Base-by-base conservation (phyloP, 2,113 vertebrate species). In the Alligator sinensis region DNA sequence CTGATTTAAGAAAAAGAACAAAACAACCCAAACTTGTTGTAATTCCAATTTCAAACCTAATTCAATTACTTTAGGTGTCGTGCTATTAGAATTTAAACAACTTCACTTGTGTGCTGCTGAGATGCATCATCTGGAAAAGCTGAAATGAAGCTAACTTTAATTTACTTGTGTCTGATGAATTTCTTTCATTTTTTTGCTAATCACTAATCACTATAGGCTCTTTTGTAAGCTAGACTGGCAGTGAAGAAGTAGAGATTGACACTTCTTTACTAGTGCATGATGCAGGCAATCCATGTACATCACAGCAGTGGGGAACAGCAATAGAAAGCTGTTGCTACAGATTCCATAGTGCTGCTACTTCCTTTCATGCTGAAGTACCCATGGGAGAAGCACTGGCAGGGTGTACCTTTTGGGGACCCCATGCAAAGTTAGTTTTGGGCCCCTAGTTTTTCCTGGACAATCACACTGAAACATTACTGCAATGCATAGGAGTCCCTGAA, bases 1-100 rank as follows among this genome's bases (percentile, higher is more conserved):
- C 61, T 54, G 70, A 70, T 76, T 92, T 92, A 89, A 89, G 85
- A 62, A 82, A 66, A 80, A 9, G 66, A 30, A 47, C 21, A 38
- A 74, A 47, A 74, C 34, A 47, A 47, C 14, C 74, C 87, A 60
- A 22, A 74, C 63, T 90, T 82, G 59, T 55, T 75, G 80, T 75
- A 90, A 66, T 38, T 91, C 68, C 94, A 84, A 54, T 92, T 92
- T n/a, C 47, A 93, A 72, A 95, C 62, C 94, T 92, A 92, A 95
- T 93, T 95, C 75, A 21, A 79, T 87, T 88, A 85, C 84, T 76
- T 59, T n/a, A 82, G 91, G 93, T 77, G 78, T 78, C 80, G 75
- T 58, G 82, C 88, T 82, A 84, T 82, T 90, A 92, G 90, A 91
- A 84, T 87, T 81, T 92, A 79, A 93, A 79, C 28, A 86, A 27